These are phyloP conservation scores for Caenorhabditis uteleia DNA, from an alignment of 2,888 invertebrate species.

Conservation along the genomic window DNA sequence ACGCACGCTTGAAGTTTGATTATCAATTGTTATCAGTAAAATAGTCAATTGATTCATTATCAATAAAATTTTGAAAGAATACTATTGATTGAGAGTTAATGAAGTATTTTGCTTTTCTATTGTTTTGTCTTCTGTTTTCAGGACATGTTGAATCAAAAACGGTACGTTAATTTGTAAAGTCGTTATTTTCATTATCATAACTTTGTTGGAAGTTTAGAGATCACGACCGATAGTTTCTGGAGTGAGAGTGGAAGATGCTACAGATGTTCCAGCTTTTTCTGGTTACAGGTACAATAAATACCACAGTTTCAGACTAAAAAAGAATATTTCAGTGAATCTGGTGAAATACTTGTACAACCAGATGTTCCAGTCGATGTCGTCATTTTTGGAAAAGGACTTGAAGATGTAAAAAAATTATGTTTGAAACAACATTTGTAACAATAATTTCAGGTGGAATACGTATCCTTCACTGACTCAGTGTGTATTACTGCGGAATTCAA, in stretches of 20 bases:
- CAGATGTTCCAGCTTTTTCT: constrained; percentile 13
- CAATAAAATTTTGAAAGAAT: too few relatives aligned
- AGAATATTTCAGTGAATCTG: too few relatives aligned
- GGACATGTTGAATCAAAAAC: too few relatives aligned
- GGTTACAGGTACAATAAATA: too few relatives aligned
- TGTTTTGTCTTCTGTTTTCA: background rate
- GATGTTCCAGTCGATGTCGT: constrained; percentile 53
- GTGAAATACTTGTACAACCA: constrained; percentile 59
- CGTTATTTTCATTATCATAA: too few relatives aligned
- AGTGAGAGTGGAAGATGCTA: constrained; percentile 24
- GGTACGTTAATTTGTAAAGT: too few relatives aligned
- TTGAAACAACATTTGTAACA: background rate
- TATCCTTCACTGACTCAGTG: constrained; percentile 51
- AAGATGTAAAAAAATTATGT: constrained; percentile 46
- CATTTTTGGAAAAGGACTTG: constrained; percentile 62
- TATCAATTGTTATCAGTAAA: too few relatives aligned
- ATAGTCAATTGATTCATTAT: background rate
- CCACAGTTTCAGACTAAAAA: too few relatives aligned
- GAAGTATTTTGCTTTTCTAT: too few relatives aligned
- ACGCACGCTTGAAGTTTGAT: too few relatives aligned
- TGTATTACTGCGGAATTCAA: constrained; percentile 56
- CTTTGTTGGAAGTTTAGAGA: constrained; percentile 5
- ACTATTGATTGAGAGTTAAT: too few relatives aligned
- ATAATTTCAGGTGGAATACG: constrained; percentile 50
- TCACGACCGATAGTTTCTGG: constrained; percentile 22